phyloP scores from a whole-genome alignment of 2,113 vertebrate genomes.

The Macrotis lagotis region DNA sequence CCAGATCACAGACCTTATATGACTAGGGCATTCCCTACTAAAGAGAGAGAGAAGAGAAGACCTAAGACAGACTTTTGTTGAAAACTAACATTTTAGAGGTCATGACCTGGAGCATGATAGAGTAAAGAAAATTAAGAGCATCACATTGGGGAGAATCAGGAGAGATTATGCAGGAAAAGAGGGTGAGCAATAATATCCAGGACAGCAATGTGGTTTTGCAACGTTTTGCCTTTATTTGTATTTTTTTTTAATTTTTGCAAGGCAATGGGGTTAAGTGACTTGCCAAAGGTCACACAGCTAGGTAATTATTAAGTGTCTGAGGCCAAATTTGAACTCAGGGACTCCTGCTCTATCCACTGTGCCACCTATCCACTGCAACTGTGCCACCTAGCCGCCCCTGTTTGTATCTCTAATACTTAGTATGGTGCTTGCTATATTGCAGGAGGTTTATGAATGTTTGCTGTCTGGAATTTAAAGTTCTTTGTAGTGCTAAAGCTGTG shows the following conservation, averaged over 20 bases:
- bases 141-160: not conserved
- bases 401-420: no score
- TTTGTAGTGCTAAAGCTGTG: not conserved
- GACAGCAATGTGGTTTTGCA: not conserved
- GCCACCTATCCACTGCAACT: no score
- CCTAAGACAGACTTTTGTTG: not conserved
- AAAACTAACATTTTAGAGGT: not conserved
- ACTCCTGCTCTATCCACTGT: no score
- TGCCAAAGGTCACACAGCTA: no score
- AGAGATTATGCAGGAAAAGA: not conserved
- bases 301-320: no score
- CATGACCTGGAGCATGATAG: not conserved
- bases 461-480: not conserved
- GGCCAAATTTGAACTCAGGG: no score
- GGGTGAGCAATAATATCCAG: not conserved
- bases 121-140: not conserved
- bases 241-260: no score
- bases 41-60: not conserved
- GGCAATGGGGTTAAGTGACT: no score
- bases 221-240: not conserved
- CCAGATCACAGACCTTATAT: no score
- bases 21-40: no score
- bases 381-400: no score
- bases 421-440: not conserved
- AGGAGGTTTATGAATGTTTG: not conserved